Conservation (phyloP, 2,888 invertebrate genomes). For the Phyllotreta cruciferae region DNA sequence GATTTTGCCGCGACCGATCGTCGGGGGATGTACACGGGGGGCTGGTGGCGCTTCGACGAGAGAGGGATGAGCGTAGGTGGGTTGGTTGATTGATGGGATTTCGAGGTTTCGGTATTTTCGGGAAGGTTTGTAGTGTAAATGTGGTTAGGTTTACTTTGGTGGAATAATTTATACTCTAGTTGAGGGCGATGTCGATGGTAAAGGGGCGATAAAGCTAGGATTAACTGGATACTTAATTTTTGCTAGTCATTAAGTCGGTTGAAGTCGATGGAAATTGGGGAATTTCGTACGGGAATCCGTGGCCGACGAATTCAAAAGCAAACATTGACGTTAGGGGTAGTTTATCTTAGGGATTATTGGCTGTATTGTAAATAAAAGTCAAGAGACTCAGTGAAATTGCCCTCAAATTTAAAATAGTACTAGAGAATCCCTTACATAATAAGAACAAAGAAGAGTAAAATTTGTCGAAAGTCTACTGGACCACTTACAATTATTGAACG, state of each 20-base stretch:
- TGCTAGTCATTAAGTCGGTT: slow-evolving; percentile 9
- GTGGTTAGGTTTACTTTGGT: slow-evolving; percentile 23
- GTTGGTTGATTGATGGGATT: slow-evolving; percentile 35
- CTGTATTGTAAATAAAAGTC: too few species aligned
- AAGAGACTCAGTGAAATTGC: too few species aligned
- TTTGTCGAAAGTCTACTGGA: too few species aligned
- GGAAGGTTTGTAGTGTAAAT: slow-evolving; percentile 28
- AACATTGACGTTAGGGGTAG: too few species aligned
- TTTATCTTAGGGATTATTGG: too few species aligned
- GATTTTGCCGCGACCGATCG: slow-evolving; percentile 41
- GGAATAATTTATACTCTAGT: slow-evolving; percentile 25
- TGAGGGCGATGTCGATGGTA: slow-evolving; percentile 6
- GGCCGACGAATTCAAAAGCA: too few species aligned
- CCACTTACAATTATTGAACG: too few species aligned
- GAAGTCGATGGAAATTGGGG: slow-evolving; percentile 8
- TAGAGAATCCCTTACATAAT: too few species aligned
- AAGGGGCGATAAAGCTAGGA: slow-evolving; percentile 10
- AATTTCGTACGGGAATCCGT: neutral
- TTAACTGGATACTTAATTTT: slow-evolving; percentile 11
- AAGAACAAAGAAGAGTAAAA: too few species aligned
- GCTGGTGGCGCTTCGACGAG: slow-evolving; percentile 7
- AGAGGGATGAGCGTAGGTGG: slow-evolving; percentile 29
- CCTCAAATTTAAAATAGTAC: too few species aligned
- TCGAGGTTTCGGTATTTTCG: slow-evolving; percentile 25
- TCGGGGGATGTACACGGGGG: slow-evolving; percentile 14